Base-by-base conservation (phyloP, 2,888 invertebrate species). In the Oligia latruncula region DNA sequence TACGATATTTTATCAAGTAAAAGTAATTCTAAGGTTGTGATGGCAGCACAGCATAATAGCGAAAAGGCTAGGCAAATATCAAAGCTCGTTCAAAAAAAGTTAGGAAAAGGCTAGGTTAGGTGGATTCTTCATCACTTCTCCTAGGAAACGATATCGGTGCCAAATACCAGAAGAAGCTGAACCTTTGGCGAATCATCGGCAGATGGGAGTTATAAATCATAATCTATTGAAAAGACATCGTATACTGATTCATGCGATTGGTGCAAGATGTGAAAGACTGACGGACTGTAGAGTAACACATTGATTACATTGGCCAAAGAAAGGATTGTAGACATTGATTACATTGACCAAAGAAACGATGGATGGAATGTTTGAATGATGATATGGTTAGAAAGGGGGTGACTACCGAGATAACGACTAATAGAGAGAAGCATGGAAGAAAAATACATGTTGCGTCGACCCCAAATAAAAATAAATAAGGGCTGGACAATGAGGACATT, bases 121-220 rank as follows among this genome's bases (percentile, higher is more conserved):
- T n/a, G 11, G 46, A 35, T 29, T 13, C 15, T 58, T 23, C 11
- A 11, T 23, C 60, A 62, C 35, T 55, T 46, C 23, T 60, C 35
- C 29, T 55, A 71, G 70, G 20, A 55, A n/a, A 43, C 17, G 17
- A 62, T 46, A 71, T 29, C 71, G 29, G 72, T 86, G 87, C 74
- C 87, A 84, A 84, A 62, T 82, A 71, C 15, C 60, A 71, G 49
- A 78, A 81, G 81, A 80, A 86, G 75, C 77, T 75, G 78, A 85
- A 88, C 90, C 89, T 85, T 84, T 72, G 77, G 73, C 83, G 75
- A 83, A 87, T 90, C 90, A 89, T 85, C 80, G 75, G 78, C 89
- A 88, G 82, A 74, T 77, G 80, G 65, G 62, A 77, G 89, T 88
- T 90, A 91, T 91, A 91, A 91, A 91, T 91, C 91, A 91, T 90